These are phyloP conservation scores for Drosophila murphyi DNA, from an alignment of 1,140 invertebrate genomes.

Conservation along the genomic window DNA sequence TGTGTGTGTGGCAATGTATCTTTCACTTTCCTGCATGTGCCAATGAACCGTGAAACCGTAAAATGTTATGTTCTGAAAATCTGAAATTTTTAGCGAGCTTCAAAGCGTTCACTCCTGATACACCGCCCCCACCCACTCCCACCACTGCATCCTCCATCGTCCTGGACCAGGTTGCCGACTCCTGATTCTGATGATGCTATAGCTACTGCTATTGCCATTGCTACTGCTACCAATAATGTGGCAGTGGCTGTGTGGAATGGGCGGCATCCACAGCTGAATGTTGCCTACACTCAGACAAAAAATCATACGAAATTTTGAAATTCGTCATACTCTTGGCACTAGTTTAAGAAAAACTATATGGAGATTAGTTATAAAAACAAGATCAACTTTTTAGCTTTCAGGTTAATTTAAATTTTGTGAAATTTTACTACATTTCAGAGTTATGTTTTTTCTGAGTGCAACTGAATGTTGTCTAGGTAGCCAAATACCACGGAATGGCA, in stretches of 20 bases:
- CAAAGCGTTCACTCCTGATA: conserved; percentile 55
- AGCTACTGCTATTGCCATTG: conserved; percentile 26
- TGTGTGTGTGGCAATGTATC: conserved; percentile 56
- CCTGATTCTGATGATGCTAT: conserved; percentile 4
- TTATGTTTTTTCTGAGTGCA: no score
- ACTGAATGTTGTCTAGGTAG: not conserved
- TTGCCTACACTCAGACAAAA: not conserved
- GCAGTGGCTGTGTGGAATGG: conserved; percentile 18
- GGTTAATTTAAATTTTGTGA: no score
- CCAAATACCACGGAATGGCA: not conserved
- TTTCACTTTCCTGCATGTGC: conserved; percentile 80
- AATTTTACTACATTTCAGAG: no score
- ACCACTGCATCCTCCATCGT: not conserved
- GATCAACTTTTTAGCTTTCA: no score
- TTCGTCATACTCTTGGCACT: no score
- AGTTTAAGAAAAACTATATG: no score
- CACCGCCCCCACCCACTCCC: not conserved
- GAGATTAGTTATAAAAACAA: no score
- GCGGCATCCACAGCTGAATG: conserved; percentile 19
- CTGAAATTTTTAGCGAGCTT: conserved; percentile 78
- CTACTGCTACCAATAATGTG: conserved; percentile 60
- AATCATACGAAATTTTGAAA: no score
- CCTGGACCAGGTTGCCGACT: conserved; percentile 6
- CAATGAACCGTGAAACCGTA: conserved; percentile 82
- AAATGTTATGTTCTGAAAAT: conserved; percentile 82